Base-by-base conservation (phyloP, 2,113 vertebrate genomes). In the Rhegmatorhina hoffmannsi region DNA sequence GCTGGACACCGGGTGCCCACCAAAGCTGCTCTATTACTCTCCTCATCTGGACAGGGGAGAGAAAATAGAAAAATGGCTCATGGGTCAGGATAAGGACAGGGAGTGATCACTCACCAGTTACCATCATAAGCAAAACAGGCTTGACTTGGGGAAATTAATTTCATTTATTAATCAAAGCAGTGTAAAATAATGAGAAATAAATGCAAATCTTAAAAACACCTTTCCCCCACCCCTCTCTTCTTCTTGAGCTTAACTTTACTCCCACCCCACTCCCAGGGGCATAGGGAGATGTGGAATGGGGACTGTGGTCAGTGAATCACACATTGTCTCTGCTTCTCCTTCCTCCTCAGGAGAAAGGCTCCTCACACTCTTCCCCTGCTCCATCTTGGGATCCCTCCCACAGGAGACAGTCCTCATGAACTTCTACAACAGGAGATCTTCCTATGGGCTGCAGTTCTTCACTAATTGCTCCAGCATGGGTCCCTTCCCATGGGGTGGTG, bases 201-300 rank as follows among this genome's bases (percentile, higher is more conserved):
- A 36, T 4, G 4, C 15, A 66, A 49, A 77, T 26, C 23, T 72
- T 60, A n/a, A 49, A 72, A 47, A 18, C 3, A 23, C 38, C 31
- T 70, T 67, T 3, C 26, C 15, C 3, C 0, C 1, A 43, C 5
- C 17, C 13, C 53, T 70, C 17, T 3, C 6, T 33, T 31, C 49
- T 47, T 75, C 49, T 17, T 18, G 18, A 31, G 23, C 10, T 52
- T 14, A 66, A 19, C 21, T 53, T 76, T 6, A 47, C 6, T 36
- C n/a, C n/a, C 7, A 9, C 6, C 18, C 8, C 12, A 3, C 7
- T 10, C 2, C 0, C 14, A 19, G 6, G 4, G 4, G 21, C 15
- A 4, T 29, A 49, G 53, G 31, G 36, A 14, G 38, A 55, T 1
- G 3, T 63, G 38, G 11, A 73, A 43, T 8, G 6, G 12, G 12